Evolutionary conservation across 2,888 invertebrate genomes (phyloP), one percentile per base, ranked within the genome.

Genomic region (Melieria crassipennis): DNA sequence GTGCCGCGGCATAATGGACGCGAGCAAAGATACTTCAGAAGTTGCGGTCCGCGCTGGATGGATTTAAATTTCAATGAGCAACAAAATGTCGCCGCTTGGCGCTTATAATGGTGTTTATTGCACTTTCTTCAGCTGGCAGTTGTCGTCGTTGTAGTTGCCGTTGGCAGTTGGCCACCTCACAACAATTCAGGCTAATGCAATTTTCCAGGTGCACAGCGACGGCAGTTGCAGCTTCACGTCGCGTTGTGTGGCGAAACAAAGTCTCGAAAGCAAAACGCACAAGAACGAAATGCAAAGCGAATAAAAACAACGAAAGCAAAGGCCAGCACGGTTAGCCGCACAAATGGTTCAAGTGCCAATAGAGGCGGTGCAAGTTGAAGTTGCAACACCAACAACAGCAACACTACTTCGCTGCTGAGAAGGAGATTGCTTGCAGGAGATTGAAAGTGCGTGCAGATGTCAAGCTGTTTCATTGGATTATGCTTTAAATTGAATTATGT

Each of bases 401-500:
- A 67, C 48, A 50, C 46, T 58, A 1, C n/a, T 63, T 16, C 16
- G 42, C n/a, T 64, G 60, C 30, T 52, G 7, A 4, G n/a, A n/a
- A n/a, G n/a, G n/a, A n/a, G n/a, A n/a, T n/a, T n/a, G n/a, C 57
- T 5, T 11, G 30, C 10, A 45, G 50, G 11, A 67, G 60, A 45
- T 67, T 11, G 52, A 7, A 67, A 60, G 50, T 67, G 67, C 60
- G 45, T 52, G 52, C 60, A 61, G 67, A 61, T 67, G 67, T 67
- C 67, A 67, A 61, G 43, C 50, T 1, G 30, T 67, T 67, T 52
- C 43, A 67, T 61, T 67, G 45, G 16, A 67, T 67, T 67, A 67
- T 48, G n/a, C 45, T 67, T 45, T 43, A 63, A 67, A 67, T 67
- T 67, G 52, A 71, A 67, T 67, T 56, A 71, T 66, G 43, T 57